phyloP scores from a whole-genome alignment of 2,113 vertebrate species.

The Noctilio leporinus region DNA sequence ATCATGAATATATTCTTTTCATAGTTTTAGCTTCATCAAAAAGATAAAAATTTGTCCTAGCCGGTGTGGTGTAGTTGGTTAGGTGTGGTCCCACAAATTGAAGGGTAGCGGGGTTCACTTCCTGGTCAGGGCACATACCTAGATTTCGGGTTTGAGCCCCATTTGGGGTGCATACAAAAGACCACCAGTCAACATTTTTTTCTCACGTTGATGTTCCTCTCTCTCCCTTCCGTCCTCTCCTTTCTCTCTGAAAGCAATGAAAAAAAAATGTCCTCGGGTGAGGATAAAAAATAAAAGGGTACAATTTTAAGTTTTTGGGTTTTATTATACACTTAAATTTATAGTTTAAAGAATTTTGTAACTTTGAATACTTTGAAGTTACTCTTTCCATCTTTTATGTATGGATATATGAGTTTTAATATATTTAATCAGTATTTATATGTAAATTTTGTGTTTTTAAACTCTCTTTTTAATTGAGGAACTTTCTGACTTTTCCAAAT shows the following conservation, averaged over 20 bases:
- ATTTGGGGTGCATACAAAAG: too few species aligned
- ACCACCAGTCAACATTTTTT: too few species aligned
- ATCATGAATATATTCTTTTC: background rate
- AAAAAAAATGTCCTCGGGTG: too few species aligned
- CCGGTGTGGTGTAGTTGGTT: too few species aligned
- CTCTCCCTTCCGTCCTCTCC: too few species aligned
- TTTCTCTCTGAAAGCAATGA: too few species aligned
- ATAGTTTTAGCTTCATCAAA: background rate
- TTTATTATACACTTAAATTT: background rate
- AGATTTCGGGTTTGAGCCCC: too few species aligned
- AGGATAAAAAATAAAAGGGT: background rate
- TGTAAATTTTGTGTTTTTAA: background rate
- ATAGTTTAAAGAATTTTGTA: constrained; percentile 16
- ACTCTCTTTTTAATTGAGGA: background rate
- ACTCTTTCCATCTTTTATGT: background rate
- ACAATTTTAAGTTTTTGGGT: background rate
- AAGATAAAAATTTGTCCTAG: background rate
- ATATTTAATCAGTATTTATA: background rate
- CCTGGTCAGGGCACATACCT: too few species aligned
- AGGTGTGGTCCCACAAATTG: too few species aligned
- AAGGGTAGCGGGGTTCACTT: too few species aligned
- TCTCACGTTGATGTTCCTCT: too few species aligned
- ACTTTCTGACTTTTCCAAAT: background rate
- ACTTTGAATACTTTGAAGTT: background rate
- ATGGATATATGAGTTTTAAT: background rate